Evolutionary conservation across 1,140 invertebrate genomes (phyloP).

Genomic region (Diachasmimorpha longicaudata): DNA sequence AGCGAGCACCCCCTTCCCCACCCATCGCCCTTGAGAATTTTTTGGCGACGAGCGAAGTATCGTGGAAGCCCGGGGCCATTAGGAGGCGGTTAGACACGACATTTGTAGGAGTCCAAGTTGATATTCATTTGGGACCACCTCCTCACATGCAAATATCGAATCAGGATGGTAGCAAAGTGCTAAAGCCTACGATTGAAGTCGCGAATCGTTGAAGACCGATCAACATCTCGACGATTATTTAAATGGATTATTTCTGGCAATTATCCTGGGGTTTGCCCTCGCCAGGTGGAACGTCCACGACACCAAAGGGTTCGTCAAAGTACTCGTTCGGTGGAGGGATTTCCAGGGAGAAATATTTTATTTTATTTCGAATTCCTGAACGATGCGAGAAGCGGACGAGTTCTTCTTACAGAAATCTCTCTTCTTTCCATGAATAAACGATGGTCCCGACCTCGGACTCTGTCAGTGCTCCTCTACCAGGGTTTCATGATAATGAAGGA

Average conservation of each 20-base stretch:
- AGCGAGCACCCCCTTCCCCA: constrained; percentile 55
- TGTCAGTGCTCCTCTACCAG: constrained; percentile 46
- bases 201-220: not conserved
- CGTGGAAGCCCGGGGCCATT: no score
- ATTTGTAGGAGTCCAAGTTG: not conserved
- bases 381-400: not conserved
- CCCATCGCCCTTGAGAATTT: not conserved
- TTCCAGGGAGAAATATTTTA: not conserved
- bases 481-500: constrained; percentile 33
- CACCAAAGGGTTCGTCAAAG: no score
- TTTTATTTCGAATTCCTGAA: no score
- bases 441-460: constrained; percentile 53
- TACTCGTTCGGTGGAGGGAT: not conserved
- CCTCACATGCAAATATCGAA: constrained; percentile 50
- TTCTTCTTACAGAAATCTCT: not conserved
- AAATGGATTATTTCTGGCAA: no score
- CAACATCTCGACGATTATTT: not conserved
- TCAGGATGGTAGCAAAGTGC: constrained; percentile 53
- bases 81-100: not conserved
- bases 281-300: no score
- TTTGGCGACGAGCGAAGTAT: not conserved
- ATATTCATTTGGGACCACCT: constrained; percentile 38
- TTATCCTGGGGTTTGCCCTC: no score
- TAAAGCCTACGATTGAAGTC: constrained; percentile 33
- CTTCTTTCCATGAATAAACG: constrained; percentile 24